Evolutionary conservation across 2,888 invertebrate genomes (phyloP).

Genomic region (Hedya salicella): DNA sequence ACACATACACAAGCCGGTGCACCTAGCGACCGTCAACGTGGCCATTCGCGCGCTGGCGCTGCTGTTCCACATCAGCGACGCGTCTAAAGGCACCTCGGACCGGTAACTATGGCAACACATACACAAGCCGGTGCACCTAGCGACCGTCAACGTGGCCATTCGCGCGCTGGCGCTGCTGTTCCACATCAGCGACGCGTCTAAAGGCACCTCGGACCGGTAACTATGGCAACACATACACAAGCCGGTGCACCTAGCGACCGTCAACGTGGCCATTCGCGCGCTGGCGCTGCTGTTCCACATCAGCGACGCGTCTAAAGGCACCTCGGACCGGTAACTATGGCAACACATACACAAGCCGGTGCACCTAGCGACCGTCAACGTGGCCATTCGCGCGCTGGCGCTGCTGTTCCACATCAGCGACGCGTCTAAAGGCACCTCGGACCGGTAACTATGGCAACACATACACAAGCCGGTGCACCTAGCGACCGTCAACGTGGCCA

Average conservation of each 20-base stretch:
- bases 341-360: too few species aligned
- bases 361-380: slow-evolving; percentile 83
- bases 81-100: slow-evolving; percentile 55
- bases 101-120: too few species aligned
- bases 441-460: too few species aligned
- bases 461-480: neutral
- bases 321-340: neutral
- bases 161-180: slow-evolving; percentile 66
- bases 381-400: slow-evolving; percentile 63
- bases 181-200: slow-evolving; percentile 65
- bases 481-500: slow-evolving; percentile 76
- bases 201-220: too few species aligned
- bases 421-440: slow-evolving; percentile 44
- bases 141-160: slow-evolving; percentile 81
- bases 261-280: neutral
- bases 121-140: slow-evolving; percentile 56
- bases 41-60: slow-evolving; percentile 65
- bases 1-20: neutral
- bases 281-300: neutral
- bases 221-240: neutral
- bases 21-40: neutral
- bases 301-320: slow-evolving; percentile 17
- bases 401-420: slow-evolving; percentile 69
- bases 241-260: neutral
- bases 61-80: slow-evolving; percentile 67